Percentiles rank a stretch among this genome's conserved stretches.
Evolutionary conservation across 35 echinoderm and acorn worm genomes (phyloP).

Genomic region (Eucidaris tribuloides): DNA sequence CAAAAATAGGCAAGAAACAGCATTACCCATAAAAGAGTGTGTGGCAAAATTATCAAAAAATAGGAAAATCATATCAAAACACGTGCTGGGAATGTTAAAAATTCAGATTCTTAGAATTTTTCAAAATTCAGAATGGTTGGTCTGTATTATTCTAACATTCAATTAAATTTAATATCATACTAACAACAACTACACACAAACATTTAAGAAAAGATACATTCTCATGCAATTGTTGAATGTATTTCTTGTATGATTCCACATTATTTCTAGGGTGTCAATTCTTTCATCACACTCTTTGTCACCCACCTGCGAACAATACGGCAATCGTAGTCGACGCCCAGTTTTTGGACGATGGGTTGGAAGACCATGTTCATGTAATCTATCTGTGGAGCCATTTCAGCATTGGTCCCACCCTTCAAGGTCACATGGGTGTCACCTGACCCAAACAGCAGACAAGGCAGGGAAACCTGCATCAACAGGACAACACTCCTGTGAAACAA

Average conservation of each 20-base stretch:
- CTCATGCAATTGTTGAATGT: background rate
- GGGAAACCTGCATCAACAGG: constrained; percentile 83
- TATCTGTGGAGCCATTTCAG: constrained; percentile 96
- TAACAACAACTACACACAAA: background rate
- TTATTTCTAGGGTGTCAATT: no score
- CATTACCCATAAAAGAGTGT: no score
- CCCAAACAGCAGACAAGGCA: constrained; percentile 87
- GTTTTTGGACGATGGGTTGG: constrained; percentile 70
- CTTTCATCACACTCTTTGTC: no score
- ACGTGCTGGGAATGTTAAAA: no score
- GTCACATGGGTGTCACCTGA: constrained; percentile 66
- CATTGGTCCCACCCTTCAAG: constrained; percentile 93
- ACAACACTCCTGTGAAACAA: constrained; percentile 76
- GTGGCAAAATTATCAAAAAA: no score
- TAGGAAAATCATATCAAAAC: no score
- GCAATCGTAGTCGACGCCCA: constrained; percentile 75
- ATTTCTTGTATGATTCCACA: no score
- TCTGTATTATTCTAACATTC: no score
- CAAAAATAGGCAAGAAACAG: no score
- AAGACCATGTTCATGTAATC: constrained; percentile 86
- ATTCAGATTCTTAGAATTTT: no score
- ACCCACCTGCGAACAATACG: constrained; percentile 72
- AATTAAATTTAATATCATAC: no score
- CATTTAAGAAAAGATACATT: background rate
- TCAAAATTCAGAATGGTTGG: no score